phyloP scores from a whole-genome alignment of 2,888 invertebrate species.

The Ormyrus nitidulus region DNA sequence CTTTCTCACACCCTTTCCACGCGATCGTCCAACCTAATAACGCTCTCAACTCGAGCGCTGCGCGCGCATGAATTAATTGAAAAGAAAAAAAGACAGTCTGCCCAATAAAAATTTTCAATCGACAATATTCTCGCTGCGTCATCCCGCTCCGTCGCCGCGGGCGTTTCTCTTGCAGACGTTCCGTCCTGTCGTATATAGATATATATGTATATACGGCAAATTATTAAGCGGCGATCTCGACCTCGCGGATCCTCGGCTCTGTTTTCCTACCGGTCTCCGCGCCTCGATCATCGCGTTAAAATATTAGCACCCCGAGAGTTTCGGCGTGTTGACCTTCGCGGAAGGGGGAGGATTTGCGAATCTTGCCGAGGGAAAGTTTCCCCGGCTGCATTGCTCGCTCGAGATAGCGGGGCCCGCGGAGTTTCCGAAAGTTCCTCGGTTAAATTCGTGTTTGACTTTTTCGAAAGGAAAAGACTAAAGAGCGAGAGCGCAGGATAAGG shows the following conservation, averaged over 20 bases:
- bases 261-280: background rate
- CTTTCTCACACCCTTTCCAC: too few relatives aligned
- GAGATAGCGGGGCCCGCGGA: conserved; percentile 1
- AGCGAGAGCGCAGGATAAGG: background rate
- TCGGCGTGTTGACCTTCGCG: conserved; percentile 10
- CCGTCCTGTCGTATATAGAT: too few relatives aligned
- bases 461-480: background rate
- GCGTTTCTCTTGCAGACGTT: too few relatives aligned
- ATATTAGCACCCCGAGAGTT: conserved; percentile 1
- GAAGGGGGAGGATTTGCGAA: background rate
- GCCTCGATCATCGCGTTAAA: background rate
- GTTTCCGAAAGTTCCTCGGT: conserved; percentile 11
- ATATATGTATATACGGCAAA: too few relatives aligned
- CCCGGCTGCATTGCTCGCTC: background rate
- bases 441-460: conserved; percentile 43
- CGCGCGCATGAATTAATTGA: too few relatives aligned
- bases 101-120: too few relatives aligned
- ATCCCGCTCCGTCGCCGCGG: too few relatives aligned
- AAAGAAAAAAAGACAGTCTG: too few relatives aligned
- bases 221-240: too few relatives aligned
- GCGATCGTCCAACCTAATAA: too few relatives aligned
- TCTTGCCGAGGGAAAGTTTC: background rate
- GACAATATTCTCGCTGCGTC: too few relatives aligned
- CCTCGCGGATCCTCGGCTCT: background rate
- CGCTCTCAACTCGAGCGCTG: too few relatives aligned